Percentiles rank a stretch among this genome's conserved stretches.
Conservation (phyloP, 2,113 vertebrate species). For the Oreochromis spilurus region DNA sequence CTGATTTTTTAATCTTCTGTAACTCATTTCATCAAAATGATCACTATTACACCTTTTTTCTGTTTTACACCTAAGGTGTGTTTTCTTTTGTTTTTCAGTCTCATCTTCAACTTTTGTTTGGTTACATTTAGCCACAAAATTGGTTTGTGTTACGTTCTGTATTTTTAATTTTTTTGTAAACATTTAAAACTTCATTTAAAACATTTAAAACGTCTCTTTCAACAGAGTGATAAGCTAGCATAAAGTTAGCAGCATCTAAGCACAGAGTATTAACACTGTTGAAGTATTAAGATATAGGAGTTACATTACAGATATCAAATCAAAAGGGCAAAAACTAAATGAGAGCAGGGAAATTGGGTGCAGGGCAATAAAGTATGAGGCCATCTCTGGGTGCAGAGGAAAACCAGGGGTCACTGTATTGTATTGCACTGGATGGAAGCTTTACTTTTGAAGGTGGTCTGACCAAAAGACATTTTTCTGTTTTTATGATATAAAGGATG, state of each 20-base stretch:
- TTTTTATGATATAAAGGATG: not conserved
- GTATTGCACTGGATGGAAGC: not conserved
- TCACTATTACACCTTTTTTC: not conserved
- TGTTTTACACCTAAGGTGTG: not conserved
- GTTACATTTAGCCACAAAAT: not conserved
- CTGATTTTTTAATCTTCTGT: not conserved
- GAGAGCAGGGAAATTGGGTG: not conserved
- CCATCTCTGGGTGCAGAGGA: not conserved
- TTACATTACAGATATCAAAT: not conserved
- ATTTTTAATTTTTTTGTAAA: not conserved
- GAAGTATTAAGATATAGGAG: not conserved
- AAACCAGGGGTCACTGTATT: not conserved
- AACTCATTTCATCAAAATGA: not conserved
- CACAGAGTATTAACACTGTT: not conserved
- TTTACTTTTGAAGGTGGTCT: not conserved
- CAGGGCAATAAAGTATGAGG: not conserved
- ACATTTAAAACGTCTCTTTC: not conserved
- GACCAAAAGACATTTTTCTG: not conserved
- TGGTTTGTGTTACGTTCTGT: not conserved
- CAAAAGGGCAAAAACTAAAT: not conserved
- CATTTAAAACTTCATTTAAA: not conserved
- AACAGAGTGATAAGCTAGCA: not conserved
- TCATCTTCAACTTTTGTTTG: not conserved
- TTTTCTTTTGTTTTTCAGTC: not conserved
- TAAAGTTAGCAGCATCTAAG: not conserved